Evolutionary conservation across 2,888 invertebrate genomes (phyloP).

Genomic region (Hyalella azteca): DNA sequence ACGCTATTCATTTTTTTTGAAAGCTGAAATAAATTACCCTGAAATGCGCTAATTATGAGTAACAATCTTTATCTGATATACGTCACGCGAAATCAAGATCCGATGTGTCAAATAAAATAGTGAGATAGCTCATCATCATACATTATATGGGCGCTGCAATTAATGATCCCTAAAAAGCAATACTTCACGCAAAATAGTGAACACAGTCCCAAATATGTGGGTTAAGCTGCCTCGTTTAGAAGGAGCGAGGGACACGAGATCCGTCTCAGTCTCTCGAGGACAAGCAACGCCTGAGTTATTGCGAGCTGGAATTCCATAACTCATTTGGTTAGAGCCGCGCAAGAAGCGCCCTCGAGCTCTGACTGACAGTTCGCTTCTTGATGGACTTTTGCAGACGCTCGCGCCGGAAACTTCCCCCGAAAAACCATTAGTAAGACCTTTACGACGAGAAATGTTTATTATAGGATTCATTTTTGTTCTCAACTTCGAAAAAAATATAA

Average conservation of each 20-base stretch:
- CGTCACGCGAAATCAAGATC: too few relatives aligned
- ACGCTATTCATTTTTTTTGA: too few relatives aligned
- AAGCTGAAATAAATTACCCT: too few relatives aligned
- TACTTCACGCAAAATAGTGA: conserved; percentile 17
- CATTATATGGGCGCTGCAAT: neutral
- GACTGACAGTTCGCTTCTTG: conserved; percentile 29
- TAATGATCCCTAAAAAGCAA: conserved; percentile 17
- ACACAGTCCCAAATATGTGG: conserved; percentile 8
- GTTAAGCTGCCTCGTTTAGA: conserved; percentile 28
- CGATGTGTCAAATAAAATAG: too few relatives aligned
- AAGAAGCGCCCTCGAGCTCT: conserved; percentile 17
- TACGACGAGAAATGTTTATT: too few relatives aligned
- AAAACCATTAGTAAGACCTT: conserved; percentile 12
- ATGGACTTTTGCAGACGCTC: conserved; percentile 24
- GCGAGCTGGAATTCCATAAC: conserved; percentile 57
- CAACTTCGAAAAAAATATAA: too few relatives aligned
- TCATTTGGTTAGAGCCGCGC: conserved; percentile 56
- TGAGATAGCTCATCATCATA: too few relatives aligned
- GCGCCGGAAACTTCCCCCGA: neutral
- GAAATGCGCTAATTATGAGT: too few relatives aligned
- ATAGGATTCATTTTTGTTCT: too few relatives aligned
- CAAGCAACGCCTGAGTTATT: conserved; percentile 56
- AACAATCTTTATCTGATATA: too few relatives aligned
- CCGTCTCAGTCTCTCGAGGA: conserved; percentile 54
- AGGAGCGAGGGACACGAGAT: conserved; percentile 41